Conservation (phyloP, 2,888 invertebrate genomes). For the Lepidochrysops patricia region DNA sequence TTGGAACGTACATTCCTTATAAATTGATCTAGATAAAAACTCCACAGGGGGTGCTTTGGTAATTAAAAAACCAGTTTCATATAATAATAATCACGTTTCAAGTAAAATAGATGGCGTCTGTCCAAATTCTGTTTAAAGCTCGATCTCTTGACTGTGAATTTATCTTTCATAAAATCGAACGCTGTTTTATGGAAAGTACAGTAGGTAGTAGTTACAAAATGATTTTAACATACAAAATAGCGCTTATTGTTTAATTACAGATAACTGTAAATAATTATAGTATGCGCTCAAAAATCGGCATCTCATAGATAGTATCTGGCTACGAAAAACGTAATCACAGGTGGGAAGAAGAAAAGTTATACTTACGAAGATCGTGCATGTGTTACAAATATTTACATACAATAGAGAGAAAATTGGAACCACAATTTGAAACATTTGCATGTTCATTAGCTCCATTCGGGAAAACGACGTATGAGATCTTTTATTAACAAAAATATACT, state of each 20-base stretch:
- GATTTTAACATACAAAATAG: too few relatives aligned
- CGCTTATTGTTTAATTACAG: background rate
- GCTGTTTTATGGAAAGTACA: too few relatives aligned
- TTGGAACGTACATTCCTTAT: background rate
- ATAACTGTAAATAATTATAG: background rate
- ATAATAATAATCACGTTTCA: background rate
- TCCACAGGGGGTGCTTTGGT: background rate
- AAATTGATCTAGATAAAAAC: slow-evolving; percentile 2
- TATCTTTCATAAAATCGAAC: too few relatives aligned
- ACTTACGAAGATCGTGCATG: background rate
- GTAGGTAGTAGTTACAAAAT: too few relatives aligned
- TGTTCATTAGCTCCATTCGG: background rate
- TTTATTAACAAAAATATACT: background rate
- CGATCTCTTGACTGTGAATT: background rate
- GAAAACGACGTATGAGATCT: background rate
- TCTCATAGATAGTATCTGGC: background rate
- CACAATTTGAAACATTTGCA: background rate
- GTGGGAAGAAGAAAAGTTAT: background rate
- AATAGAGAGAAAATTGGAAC: background rate
- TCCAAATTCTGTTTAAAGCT: too few relatives aligned
- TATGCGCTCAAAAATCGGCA: background rate
- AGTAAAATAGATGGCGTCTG: background rate
- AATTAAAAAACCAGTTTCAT: background rate
- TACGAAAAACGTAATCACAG: background rate
- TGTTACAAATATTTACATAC: background rate